Evolutionary conservation across 2,888 invertebrate genomes (phyloP).

Genomic region (Lithophane semibrunnea): DNA sequence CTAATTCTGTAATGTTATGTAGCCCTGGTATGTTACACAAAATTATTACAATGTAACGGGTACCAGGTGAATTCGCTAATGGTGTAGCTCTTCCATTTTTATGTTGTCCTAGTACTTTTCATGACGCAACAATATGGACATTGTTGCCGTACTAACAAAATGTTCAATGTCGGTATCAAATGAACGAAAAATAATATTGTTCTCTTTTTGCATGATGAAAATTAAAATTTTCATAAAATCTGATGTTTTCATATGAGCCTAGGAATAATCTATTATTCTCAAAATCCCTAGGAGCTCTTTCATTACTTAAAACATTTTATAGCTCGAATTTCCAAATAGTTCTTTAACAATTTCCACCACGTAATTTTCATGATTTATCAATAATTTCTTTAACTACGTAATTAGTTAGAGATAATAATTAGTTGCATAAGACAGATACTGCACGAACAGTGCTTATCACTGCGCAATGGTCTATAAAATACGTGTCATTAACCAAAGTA

Average conservation of each 20-base stretch:
- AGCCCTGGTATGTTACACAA: conserved; percentile 36
- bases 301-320: background rate
- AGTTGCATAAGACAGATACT: conserved; percentile 63
- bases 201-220: background rate
- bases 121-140: conserved; percentile 58
- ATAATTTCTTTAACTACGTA: conserved; percentile 63
- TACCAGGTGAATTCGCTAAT: conserved; percentile 31
- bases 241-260: background rate
- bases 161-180: background rate
- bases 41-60: conserved; percentile 45
- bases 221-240: background rate
- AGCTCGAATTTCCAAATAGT: conserved; percentile 29
- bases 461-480: conserved; percentile 64
- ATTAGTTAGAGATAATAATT: conserved; percentile 61
- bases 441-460: conserved; percentile 71
- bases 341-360: conserved; percentile 57
- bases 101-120: conserved; percentile 38
- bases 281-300: background rate
- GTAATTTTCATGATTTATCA: conserved; percentile 65
- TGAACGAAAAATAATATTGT: background rate
- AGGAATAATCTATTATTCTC: background rate
- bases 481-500: conserved; percentile 64
- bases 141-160: conserved; percentile 10
- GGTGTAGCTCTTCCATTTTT: conserved; percentile 8
- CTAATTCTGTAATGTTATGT: conserved; percentile 32